Percentiles rank a stretch among this genome's conserved stretches.
phyloP scores from a whole-genome alignment of 2,797 vertebrate species.

The Hypotaenidia okinawae region DNA sequence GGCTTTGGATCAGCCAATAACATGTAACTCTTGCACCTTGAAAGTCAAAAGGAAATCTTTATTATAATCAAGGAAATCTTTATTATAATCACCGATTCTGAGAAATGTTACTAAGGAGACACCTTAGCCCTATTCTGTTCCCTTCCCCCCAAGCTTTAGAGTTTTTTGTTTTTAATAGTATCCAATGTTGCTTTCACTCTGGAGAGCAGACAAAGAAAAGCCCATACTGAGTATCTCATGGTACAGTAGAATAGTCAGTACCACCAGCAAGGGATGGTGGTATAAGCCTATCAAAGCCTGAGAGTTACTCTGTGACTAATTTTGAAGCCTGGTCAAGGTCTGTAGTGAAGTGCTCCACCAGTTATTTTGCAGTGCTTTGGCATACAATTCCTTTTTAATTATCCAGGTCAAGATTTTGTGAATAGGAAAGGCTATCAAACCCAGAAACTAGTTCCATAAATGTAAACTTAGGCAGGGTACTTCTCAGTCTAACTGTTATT shows the following conservation, averaged over 20 bases:
- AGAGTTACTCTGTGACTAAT: not conserved
- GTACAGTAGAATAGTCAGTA: conserved; percentile 31
- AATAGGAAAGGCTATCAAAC: not conserved
- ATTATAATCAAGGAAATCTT: conserved; percentile 42
- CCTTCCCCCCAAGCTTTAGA: not conserved
- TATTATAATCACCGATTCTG: conserved; percentile 43
- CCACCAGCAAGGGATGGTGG: not conserved
- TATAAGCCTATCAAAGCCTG: not conserved
- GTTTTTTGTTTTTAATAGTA: not conserved
- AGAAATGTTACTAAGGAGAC: conserved; percentile 34
- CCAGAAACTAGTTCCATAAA: not conserved
- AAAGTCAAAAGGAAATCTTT: conserved; percentile 52
- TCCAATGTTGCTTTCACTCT: not conserved
- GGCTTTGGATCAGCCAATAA: conserved; percentile 41
- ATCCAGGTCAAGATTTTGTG: not conserved
- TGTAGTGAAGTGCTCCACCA: not conserved
- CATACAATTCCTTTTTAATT: not conserved
- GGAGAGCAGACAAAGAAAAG: not conserved
- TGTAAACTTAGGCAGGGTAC: not conserved
- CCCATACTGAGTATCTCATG: not conserved
- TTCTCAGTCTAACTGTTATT: not conserved
- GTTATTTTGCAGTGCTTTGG: not conserved
- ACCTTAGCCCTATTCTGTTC: conserved; percentile 15
- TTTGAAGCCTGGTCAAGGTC: not conserved
- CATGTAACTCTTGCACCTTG: conserved; percentile 38